phyloP scores from a whole-genome alignment of 2,888 invertebrate genomes.

The Pharmacophagus antenor region DNA sequence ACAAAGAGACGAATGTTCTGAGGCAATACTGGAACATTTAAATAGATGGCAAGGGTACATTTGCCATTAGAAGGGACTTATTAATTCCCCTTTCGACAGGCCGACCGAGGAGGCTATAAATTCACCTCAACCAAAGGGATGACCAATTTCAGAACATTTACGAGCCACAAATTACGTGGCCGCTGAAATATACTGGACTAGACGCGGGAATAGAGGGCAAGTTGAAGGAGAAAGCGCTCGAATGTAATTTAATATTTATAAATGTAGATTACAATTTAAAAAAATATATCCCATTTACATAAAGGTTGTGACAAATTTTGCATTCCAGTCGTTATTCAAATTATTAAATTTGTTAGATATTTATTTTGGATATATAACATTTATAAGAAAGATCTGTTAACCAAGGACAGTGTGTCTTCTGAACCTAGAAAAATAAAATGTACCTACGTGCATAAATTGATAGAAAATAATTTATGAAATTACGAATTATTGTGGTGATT shows the following conservation, averaged over 20 bases:
- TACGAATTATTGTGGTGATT: too few relatives aligned
- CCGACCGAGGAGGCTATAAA: constrained; percentile 79
- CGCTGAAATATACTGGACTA: constrained; percentile 77
- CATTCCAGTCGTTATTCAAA: too few relatives aligned
- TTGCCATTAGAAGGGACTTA: constrained; percentile 80
- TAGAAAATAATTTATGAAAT: too few relatives aligned
- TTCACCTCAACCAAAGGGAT: constrained; percentile 80
- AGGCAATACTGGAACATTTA: constrained; percentile 76
- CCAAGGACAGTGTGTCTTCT: too few relatives aligned
- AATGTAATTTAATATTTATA: constrained; percentile 75
- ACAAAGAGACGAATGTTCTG: constrained; percentile 60
- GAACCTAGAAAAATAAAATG: too few relatives aligned
- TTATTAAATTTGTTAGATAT: background rate
- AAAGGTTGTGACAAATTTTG: background rate
- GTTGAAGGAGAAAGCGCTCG: constrained; percentile 70
- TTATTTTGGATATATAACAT: background rate
- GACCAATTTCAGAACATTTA: constrained; percentile 82
- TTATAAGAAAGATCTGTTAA: background rate
- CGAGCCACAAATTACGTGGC: constrained; percentile 81
- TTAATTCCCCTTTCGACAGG: constrained; percentile 81
- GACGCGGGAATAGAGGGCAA: constrained; percentile 60
- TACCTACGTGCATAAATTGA: too few relatives aligned
- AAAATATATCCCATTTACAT: background rate
- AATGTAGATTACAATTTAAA: background rate
- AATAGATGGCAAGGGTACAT: constrained; percentile 80